Evolutionary conservation across 1,140 invertebrate species (phyloP), one percentile per base, ranked within the genome.

Genomic region (Diabrotica undecimpunctata): DNA sequence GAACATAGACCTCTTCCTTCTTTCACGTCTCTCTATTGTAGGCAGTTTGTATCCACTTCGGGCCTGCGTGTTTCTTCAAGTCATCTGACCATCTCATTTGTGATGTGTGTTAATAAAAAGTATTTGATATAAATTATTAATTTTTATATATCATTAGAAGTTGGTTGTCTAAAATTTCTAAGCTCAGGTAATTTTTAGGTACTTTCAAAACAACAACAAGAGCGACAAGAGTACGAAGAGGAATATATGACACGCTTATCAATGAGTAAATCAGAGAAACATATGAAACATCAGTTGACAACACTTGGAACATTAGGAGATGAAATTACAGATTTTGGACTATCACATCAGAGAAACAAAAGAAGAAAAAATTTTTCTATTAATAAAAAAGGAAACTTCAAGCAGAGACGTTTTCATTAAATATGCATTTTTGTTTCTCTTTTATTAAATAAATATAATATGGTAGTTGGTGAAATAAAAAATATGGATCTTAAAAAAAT

Each of bases 181-280:
- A 25, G 1, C 25, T 25, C 25, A 25, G 25, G 6, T 46, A 5
- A n/a, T 46, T n/a, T 46, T 4, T 6, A 46, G 41, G 41, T 46
- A 46, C 79, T 88, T 69, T 86, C 85, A 4, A 86, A 86, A 73
- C 83, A 83, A 79, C 85, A 87, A 74, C 86, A 84, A 78, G 88
- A 87, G 80, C 87, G 83, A 77, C 85, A 87, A 74, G 87, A 89
- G 72, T 97, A 95, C 81, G 96, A 98, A 83, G 95, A 98, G 81
- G 90, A 90, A 65, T 93, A 95, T 77, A 87, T 97, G 76, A 93
- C 93, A 54, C 88, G 96, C 68, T 83, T 97, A 72, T 90, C 92
- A 52, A 83, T 93, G 5, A 92, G 90, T 37, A 96, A 96, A 81
- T 87, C 90, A 73, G 93, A 97, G 65, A 93, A 91, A 77, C 90